Evolutionary conservation across 2,888 invertebrate species (phyloP).

Genomic region (Stenichneumon culpator): DNA sequence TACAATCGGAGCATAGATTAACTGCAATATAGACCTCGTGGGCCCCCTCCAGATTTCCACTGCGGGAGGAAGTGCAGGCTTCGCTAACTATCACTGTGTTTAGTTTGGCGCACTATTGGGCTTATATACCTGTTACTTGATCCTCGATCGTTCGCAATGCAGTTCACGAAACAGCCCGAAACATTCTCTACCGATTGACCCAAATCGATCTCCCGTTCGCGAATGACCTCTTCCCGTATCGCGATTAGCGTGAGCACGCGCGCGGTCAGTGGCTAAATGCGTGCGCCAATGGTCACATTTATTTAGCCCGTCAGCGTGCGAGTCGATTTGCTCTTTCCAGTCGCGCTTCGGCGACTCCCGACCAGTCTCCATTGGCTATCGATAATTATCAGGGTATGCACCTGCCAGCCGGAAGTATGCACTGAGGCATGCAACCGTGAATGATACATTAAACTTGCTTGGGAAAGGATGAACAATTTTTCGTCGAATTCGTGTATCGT

Average conservation of each 20-base stretch:
- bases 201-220: slow-evolving; percentile 70
- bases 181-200: slow-evolving; percentile 64
- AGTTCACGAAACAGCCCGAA: slow-evolving; percentile 70
- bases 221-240: slow-evolving; percentile 58
- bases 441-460: slow-evolving; percentile 3
- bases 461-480: not conserved
- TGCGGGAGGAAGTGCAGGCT: slow-evolving; percentile 12
- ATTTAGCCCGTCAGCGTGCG: slow-evolving; percentile 25
- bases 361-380: slow-evolving; percentile 17
- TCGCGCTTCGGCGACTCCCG: not conserved
- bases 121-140: slow-evolving; percentile 17
- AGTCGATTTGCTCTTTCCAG: slow-evolving; percentile 20
- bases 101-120: slow-evolving; percentile 15
- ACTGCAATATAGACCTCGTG: slow-evolving; percentile 83
- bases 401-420: slow-evolving; percentile 4
- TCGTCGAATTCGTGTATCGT: not conserved
- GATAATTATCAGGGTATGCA: slow-evolving; percentile 27
- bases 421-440: not conserved
- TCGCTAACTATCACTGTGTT: slow-evolving; percentile 32
- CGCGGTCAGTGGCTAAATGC: slow-evolving; percentile 39
- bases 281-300: slow-evolving; percentile 24
- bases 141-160: slow-evolving; percentile 28
- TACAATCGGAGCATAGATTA: slow-evolving; percentile 84
- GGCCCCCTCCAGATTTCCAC: slow-evolving; percentile 44
- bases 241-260: slow-evolving; percentile 17